phyloP scores from a whole-genome alignment of 2,888 invertebrate species.

The Lypha dubia region DNA sequence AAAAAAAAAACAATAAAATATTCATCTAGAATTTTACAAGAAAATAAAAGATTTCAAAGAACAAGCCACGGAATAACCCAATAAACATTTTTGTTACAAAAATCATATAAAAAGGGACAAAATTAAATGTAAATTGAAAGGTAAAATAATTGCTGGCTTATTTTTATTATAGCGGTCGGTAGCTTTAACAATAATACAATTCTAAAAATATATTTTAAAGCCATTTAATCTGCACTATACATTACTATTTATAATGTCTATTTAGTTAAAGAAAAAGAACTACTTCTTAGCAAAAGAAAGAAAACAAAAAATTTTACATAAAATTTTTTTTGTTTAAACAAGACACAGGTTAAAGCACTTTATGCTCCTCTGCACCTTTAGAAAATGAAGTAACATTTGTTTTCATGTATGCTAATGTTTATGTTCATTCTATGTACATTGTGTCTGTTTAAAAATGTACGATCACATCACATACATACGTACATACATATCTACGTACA shows the following conservation, averaged over 20 bases:
- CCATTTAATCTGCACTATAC: neutral
- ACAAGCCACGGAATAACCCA: conserved; percentile 49
- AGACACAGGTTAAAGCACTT: conserved; percentile 70
- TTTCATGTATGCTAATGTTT: conserved; percentile 53
- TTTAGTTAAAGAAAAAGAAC: conserved; percentile 32
- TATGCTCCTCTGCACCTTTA: conserved; percentile 70
- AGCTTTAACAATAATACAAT: neutral
- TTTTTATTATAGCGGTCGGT: neutral
- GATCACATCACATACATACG: too few relatives aligned
- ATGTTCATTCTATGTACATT: conserved; percentile 31
- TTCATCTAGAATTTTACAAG: conserved; percentile 7
- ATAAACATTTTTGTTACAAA: neutral
- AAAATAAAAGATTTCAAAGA: conserved; percentile 36
- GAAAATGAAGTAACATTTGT: conserved; percentile 57
- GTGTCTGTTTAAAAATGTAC: neutral
- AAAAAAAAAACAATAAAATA: conserved; percentile 24
- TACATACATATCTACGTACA: neutral
- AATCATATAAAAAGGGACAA: neutral
- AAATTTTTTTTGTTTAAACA: conserved; percentile 41
- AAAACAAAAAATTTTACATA: conserved; percentile 58
- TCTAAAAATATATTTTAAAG: conserved; percentile 13
- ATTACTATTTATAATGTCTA: conserved; percentile 16
- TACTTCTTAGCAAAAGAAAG: conserved; percentile 28
- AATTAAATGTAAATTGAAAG: neutral
- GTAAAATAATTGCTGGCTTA: neutral